Evolutionary conservation across 2,113 vertebrate species (phyloP).

Genomic region (Taxidea taxus): DNA sequence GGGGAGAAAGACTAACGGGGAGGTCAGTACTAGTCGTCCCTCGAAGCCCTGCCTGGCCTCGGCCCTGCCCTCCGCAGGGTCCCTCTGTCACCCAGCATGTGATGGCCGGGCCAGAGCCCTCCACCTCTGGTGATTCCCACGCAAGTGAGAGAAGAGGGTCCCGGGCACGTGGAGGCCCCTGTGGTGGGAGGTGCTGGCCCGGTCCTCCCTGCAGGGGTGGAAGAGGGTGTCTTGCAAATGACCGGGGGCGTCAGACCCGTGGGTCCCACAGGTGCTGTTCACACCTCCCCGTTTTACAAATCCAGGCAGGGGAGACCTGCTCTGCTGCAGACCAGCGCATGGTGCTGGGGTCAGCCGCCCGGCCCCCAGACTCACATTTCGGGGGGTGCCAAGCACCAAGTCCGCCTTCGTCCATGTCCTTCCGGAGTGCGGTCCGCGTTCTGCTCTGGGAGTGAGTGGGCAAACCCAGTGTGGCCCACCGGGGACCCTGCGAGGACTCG

Average conservation of each 20-base stretch:
- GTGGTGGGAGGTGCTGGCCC: neutral
- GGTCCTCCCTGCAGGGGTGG: neutral
- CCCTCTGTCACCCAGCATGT: neutral
- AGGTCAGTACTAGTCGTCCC: neutral
- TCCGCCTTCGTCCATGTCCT: accelerated
- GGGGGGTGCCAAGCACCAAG: neutral
- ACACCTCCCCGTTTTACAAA: neutral
- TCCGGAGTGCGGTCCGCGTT: accelerated
- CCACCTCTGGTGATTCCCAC: neutral
- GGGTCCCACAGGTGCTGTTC: neutral
- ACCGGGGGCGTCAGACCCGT: neutral
- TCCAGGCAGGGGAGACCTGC: neutral
- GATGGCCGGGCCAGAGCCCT: neutral
- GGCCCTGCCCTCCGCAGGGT: neutral
- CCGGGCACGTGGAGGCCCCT: accelerated
- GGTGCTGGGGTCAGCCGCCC: too few species aligned
- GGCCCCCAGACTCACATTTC: neutral
- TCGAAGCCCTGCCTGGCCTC: neutral
- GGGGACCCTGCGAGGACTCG: accelerated
- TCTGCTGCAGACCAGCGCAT: neutral
- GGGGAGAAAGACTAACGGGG: neutral
- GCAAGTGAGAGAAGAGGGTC: neutral
- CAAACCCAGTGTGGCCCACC: neutral
- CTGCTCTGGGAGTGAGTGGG: neutral
- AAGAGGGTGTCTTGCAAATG: accelerated